These are phyloP conservation scores for Babylonia areolata DNA, from an alignment of 1,140 invertebrate species.

Conservation along the genomic window DNA sequence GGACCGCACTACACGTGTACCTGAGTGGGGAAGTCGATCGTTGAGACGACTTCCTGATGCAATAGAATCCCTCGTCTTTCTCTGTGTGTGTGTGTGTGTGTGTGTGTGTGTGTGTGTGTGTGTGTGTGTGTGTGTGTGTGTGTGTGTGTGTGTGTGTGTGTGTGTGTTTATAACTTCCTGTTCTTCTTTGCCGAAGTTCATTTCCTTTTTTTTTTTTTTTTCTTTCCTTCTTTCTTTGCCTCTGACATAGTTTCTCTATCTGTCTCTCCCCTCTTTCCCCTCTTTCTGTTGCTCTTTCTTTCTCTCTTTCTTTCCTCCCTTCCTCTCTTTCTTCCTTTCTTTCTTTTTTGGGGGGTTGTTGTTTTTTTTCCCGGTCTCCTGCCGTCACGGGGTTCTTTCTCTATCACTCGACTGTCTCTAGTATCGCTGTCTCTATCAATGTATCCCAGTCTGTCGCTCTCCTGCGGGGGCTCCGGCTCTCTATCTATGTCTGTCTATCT, in stretches of 20 bases:
- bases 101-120: conserved; percentile 11
- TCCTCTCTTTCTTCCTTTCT: background rate
- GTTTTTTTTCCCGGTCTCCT: too few species aligned
- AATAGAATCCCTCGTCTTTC: too few species aligned
- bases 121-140: conserved; percentile 7
- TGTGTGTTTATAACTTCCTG: background rate
- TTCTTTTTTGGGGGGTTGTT: too few species aligned
- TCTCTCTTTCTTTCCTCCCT: background rate
- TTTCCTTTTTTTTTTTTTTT: background rate
- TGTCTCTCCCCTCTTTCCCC: background rate
- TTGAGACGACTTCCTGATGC: too few species aligned
- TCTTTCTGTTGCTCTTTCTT: background rate
- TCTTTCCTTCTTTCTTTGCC: background rate
- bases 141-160: background rate
- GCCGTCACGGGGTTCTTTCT: too few species aligned
- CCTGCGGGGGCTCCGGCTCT: too few species aligned
- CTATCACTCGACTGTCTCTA: background rate
- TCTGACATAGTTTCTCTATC: background rate
- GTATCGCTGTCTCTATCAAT: background rate
- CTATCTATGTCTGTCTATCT: too few species aligned
- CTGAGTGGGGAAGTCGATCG: too few species aligned
- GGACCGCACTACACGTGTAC: too few species aligned
- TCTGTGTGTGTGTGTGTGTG: conserved; percentile 8
- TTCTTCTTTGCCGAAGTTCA: background rate
- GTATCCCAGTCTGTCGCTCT: background rate